Conservation (phyloP, 2,888 invertebrate species). For the Microchrysa polita region DNA sequence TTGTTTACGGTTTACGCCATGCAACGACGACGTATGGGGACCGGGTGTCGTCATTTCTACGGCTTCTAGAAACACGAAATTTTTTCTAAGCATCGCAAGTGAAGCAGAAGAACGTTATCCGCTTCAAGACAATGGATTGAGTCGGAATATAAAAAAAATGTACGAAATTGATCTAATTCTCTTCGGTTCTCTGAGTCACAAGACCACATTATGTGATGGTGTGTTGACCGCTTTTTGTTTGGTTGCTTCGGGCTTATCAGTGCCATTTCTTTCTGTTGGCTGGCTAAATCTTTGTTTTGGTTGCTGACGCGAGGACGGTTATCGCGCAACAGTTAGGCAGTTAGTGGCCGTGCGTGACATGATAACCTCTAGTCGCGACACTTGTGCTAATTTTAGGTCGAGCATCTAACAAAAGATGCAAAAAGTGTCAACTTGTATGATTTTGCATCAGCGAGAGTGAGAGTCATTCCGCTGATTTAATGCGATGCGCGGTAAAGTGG, state of each 20-base stretch:
- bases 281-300: constrained; percentile 3
- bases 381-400: too few species aligned
- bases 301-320: too few species aligned
- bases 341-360: neutral
- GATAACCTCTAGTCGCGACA: constrained; percentile 20
- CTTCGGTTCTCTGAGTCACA: neutral
- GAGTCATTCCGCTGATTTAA: too few species aligned
- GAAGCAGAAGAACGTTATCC: neutral
- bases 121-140: neutral
- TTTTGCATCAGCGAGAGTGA: too few species aligned
- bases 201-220: neutral
- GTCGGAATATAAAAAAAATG: neutral
- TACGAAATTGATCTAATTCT: too few species aligned
- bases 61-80: neutral
- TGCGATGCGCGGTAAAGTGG: too few species aligned
- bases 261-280: constrained; percentile 7
- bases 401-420: too few species aligned
- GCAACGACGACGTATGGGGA: neutral
- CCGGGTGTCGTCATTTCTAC: constrained; percentile 3
- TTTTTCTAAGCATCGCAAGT: too few species aligned
- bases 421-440: too few species aligned
- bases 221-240: constrained; percentile 2
- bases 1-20: neutral
- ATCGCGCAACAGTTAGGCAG: too few species aligned
- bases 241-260: constrained; percentile 8